Evolutionary conservation across 1,140 invertebrate species (phyloP).

Genomic region (Ditylenchus dipsaci): DNA sequence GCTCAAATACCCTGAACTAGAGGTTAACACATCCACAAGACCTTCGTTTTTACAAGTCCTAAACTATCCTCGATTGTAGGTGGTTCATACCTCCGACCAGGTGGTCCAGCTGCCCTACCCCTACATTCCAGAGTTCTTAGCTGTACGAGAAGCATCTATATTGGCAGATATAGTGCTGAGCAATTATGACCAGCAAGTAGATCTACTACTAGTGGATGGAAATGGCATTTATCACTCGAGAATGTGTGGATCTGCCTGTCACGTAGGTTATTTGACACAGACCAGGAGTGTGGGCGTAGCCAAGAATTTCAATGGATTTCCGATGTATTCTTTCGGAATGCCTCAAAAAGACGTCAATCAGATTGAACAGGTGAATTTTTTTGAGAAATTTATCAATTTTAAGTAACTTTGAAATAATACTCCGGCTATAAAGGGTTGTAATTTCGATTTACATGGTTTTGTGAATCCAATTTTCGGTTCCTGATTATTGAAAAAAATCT

Average conservation of each 20-base stretch:
- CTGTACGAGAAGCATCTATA: slow-evolving; percentile 26
- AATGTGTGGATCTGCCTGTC: slow-evolving; percentile 36
- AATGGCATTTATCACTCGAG: slow-evolving; percentile 38
- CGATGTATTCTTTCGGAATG: slow-evolving; percentile 12
- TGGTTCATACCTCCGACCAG: slow-evolving; percentile 28
- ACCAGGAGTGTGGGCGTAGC: slow-evolving; percentile 33
- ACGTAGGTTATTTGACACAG: slow-evolving; percentile 18
- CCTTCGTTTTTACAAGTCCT: background rate
- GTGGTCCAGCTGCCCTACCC: slow-evolving; percentile 13
- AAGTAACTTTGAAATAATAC: slow-evolving; percentile 4
- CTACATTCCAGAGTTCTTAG: slow-evolving; percentile 40
- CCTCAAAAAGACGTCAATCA: background rate
- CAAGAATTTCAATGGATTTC: slow-evolving; percentile 33
- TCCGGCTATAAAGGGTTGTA: too few species aligned
- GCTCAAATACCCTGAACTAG: slow-evolving; percentile 20
- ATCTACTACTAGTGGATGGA: slow-evolving; percentile 37
- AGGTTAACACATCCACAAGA: slow-evolving; percentile 11
- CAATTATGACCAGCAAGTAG: slow-evolving; percentile 13
- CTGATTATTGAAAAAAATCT: too few species aligned
- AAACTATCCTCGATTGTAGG: slow-evolving; percentile 11
- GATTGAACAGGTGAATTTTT: background rate
- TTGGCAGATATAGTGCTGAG: slow-evolving; percentile 18
- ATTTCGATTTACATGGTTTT: too few species aligned
- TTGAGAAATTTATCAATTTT: background rate
- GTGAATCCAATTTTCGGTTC: too few species aligned